phyloP scores from a whole-genome alignment of 1,140 invertebrate genomes.

The Leptopilina clavipes region DNA sequence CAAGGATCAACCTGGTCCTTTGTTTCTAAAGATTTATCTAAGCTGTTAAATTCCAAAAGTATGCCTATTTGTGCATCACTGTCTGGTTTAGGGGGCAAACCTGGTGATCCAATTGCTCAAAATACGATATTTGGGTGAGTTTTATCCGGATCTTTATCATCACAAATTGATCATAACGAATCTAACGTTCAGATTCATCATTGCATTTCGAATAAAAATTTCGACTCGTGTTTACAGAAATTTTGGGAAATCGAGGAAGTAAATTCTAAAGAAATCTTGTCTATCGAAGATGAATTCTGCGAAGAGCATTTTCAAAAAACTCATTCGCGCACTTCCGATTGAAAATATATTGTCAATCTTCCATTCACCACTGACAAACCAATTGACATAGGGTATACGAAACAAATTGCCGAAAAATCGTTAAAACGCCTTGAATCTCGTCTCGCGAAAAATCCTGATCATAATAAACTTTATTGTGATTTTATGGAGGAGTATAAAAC shows the following conservation, averaged over 20 bases:
- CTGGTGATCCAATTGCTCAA: slow-evolving; percentile 32
- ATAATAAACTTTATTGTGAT: background rate
- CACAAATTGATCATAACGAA: background rate
- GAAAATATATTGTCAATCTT: slow-evolving; percentile 41
- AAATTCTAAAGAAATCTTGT: slow-evolving; percentile 27
- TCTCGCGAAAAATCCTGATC: background rate
- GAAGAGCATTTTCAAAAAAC: slow-evolving; percentile 51
- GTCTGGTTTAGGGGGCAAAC: slow-evolving; percentile 18
- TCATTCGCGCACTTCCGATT: slow-evolving; percentile 41
- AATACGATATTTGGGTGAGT: slow-evolving; percentile 41
- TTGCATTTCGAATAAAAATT: slow-evolving; percentile 19
- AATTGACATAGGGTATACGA: background rate
- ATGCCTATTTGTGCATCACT: slow-evolving; percentile 35
- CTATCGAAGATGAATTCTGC: slow-evolving; percentile 44
- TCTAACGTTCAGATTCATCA: background rate
- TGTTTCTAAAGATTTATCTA: slow-evolving; percentile 28
- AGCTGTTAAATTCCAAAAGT: background rate
- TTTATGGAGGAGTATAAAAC: slow-evolving; percentile 33
- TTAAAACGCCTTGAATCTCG: background rate
- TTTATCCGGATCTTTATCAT: slow-evolving; percentile 35
- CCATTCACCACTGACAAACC: slow-evolving; percentile 36
- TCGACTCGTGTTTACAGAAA: slow-evolving; percentile 40
- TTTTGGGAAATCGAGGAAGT: slow-evolving; percentile 64
- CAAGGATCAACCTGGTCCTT: slow-evolving; percentile 43
- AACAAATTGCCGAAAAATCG: background rate